Conservation (phyloP, 2,888 invertebrate genomes). For the Sialis lutaria region DNA sequence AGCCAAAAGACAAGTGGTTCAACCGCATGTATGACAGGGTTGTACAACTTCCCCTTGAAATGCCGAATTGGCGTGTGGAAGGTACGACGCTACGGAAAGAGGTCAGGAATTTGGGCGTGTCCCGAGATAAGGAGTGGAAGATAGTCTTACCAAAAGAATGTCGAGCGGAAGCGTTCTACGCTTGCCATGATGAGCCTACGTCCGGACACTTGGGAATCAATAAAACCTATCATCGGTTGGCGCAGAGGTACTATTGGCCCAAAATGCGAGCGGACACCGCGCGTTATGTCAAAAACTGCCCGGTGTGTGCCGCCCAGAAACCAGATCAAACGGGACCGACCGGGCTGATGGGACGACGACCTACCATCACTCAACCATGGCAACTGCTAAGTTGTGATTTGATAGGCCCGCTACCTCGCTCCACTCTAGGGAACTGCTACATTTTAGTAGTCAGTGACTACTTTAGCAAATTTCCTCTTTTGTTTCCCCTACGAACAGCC, state of each 20-base stretch:
- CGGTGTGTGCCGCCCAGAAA: constrained; percentile 2
- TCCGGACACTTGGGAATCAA: constrained; percentile 10
- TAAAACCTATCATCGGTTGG: constrained; percentile 9
- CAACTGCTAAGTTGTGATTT: constrained; percentile 9
- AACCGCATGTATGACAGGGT: background rate
- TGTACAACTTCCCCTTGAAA: background rate
- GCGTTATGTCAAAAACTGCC: constrained; percentile 9
- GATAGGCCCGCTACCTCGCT: constrained; percentile 9
- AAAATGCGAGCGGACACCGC: constrained; percentile 9
- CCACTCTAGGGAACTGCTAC: constrained; percentile 7
- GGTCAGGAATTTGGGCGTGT: background rate
- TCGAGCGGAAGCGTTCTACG: background rate
- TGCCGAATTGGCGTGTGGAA: constrained; percentile 6
- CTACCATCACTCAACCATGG: constrained; percentile 8
- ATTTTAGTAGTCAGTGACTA: constrained; percentile 11
- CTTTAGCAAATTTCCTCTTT: no score
- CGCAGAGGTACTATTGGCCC: constrained; percentile 12
- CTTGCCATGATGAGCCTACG: constrained; percentile 7
- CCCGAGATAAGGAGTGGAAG: constrained; percentile 7
- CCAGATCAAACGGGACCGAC: background rate
- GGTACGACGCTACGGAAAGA: background rate
- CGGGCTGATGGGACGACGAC: background rate
- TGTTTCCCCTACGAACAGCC: no score
- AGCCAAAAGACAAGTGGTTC: background rate
- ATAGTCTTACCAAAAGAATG: constrained; percentile 6